These are phyloP conservation scores for Plutella xylostella DNA, from an alignment of 2,888 invertebrate species.

Conservation along the genomic window DNA sequence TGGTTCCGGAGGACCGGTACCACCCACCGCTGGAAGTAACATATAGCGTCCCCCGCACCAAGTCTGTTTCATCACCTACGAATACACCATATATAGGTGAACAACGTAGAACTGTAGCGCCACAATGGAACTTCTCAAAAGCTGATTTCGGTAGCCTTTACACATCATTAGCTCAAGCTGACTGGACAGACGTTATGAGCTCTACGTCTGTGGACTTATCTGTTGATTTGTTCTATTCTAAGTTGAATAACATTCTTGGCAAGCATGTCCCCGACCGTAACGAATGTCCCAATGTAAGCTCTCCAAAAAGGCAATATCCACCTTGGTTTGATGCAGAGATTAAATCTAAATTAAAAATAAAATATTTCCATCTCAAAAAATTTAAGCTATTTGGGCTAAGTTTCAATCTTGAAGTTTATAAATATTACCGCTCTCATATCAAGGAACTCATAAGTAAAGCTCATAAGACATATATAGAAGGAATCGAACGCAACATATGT, in stretches of 20 bases:
- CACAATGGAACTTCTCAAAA: constrained; percentile 1
- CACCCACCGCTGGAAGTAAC: constrained; percentile 1
- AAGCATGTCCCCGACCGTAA: neutral
- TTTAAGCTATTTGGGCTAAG: neutral
- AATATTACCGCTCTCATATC: neutral
- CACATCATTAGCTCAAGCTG: neutral
- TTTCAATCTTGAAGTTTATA: neutral
- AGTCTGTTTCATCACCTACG: neutral
- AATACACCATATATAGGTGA: neutral
- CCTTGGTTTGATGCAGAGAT: constrained; percentile 1
- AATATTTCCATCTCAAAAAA: constrained; percentile 2
- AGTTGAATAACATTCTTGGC: neutral
- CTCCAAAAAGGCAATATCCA: neutral
- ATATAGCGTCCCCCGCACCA: neutral
- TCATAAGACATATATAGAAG: neutral
- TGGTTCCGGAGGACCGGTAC: neutral
- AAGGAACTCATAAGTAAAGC: neutral
- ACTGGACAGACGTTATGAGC: neutral
- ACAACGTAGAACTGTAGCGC: no score
- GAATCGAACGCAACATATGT: neutral
- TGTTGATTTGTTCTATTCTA: neutral
- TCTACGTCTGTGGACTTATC: neutral
- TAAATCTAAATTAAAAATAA: neutral
- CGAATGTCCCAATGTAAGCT: neutral
- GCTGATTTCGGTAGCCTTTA: neutral